These are phyloP conservation scores for Phoenicopterus ruber DNA, from an alignment of 2,113 vertebrate species.

Conservation along the genomic window DNA sequence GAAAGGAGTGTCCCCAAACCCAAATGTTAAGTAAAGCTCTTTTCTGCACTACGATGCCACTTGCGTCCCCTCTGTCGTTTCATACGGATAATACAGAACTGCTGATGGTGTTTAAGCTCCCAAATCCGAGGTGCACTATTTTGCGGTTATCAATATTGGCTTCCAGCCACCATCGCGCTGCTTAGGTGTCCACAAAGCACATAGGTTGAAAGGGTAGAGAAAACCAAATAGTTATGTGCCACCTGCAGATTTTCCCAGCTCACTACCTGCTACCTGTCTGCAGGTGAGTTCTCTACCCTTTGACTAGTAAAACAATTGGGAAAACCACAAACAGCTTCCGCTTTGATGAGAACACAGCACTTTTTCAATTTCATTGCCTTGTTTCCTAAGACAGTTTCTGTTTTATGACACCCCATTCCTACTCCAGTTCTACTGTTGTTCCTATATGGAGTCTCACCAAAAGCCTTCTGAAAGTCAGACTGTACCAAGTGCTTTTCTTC, in stretches of 20 bases:
- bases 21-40: background rate
- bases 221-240: background rate
- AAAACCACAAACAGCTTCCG: background rate
- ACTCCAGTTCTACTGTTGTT: background rate
- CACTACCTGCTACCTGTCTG: background rate
- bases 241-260: background rate
- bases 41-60: background rate
- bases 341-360: background rate
- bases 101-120: background rate
- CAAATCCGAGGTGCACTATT: background rate
- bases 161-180: background rate
- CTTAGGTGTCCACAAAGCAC: background rate
- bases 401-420: background rate
- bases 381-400: background rate
- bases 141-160: background rate
- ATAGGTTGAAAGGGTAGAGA: background rate
- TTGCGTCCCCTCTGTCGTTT: background rate
- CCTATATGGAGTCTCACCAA: background rate
- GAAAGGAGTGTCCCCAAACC: background rate
- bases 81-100: background rate
- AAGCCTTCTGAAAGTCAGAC: background rate
- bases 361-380: background rate
- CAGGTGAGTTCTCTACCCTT: background rate
- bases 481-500: background rate
- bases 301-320: background rate